These are phyloP conservation scores for Cephus cinctus DNA, from an alignment of 1,140 invertebrate genomes.

Conservation along the genomic window DNA sequence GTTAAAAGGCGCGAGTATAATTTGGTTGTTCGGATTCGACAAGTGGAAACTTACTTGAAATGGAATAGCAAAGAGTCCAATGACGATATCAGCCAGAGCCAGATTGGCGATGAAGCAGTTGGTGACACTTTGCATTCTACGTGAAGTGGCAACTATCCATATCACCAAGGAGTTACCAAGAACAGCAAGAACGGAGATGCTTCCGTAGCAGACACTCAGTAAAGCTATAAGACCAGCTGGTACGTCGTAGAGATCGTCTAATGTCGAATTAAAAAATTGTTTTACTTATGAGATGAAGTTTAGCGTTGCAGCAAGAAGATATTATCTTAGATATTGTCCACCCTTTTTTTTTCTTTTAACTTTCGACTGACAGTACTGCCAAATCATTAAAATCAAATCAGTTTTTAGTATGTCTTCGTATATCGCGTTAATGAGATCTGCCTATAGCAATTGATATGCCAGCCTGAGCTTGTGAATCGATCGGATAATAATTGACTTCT, in stretches of 20 bases:
- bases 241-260: conserved; percentile 65
- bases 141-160: conserved; percentile 72
- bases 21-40: background rate
- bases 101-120: conserved; percentile 82
- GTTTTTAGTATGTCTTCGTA: too few relatives aligned
- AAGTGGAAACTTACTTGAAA: conserved; percentile 66
- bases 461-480: too few relatives aligned
- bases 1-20: conserved; percentile 16
- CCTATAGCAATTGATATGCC: too few relatives aligned
- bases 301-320: too few relatives aligned
- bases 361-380: too few relatives aligned
- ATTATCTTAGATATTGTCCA: too few relatives aligned
- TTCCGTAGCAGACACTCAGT: conserved; percentile 77
- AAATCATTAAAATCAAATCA: too few relatives aligned
- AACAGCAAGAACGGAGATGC: conserved; percentile 77
- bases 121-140: conserved; percentile 78
- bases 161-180: conserved; percentile 81
- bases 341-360: background rate
- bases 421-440: too few relatives aligned
- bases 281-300: too few relatives aligned
- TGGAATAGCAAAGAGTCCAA: conserved; percentile 75
- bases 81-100: conserved; percentile 75
- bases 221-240: conserved; percentile 71
- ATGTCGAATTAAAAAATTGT: background rate
- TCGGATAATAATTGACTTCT: too few relatives aligned